Percentiles rank a stretch among this genome's conserved stretches.
Conservation (phyloP, 2,888 invertebrate species). For the Lissonota sp. region DNA sequence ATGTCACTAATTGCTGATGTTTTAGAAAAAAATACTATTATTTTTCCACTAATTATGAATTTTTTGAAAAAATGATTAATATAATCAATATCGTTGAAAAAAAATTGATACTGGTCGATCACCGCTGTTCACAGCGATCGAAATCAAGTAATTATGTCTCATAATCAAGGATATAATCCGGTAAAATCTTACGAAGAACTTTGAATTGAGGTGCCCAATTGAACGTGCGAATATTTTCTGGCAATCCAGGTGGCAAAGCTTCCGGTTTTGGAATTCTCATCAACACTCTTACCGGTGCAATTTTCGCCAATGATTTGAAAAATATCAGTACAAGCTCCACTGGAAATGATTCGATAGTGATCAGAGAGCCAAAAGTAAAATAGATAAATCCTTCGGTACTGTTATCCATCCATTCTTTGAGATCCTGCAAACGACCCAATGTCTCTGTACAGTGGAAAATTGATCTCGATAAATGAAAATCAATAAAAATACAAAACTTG, state of each 20-base stretch:
- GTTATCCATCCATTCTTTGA: constrained; percentile 77
- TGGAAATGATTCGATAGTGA: constrained; percentile 76
- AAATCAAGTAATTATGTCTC: neutral
- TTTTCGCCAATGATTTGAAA: constrained; percentile 72
- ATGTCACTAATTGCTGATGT: too few relatives aligned
- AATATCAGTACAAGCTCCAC: constrained; percentile 66
- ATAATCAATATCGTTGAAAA: too few relatives aligned
- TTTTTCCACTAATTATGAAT: too few relatives aligned
- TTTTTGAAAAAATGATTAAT: too few relatives aligned
- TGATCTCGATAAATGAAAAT: neutral
- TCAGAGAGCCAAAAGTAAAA: constrained; percentile 78
- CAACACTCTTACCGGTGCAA: constrained; percentile 74
- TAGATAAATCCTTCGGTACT: constrained; percentile 78
- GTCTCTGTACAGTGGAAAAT: neutral
- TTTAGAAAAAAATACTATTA: too few relatives aligned
- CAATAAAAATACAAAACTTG: too few relatives aligned
- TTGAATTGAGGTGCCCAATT: constrained; percentile 75
- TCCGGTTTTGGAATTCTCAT: constrained; percentile 72
- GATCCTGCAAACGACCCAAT: constrained; percentile 65
- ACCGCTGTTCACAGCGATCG: too few relatives aligned
- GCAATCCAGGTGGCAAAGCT: constrained; percentile 71
- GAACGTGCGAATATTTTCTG: constrained; percentile 70
- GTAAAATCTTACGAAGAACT: constrained; percentile 73
- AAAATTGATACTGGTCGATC: too few relatives aligned
- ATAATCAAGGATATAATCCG: neutral